These are phyloP conservation scores for Hirtodrosophila trivittata DNA, from an alignment of 2,888 invertebrate species.

Conservation along the genomic window DNA sequence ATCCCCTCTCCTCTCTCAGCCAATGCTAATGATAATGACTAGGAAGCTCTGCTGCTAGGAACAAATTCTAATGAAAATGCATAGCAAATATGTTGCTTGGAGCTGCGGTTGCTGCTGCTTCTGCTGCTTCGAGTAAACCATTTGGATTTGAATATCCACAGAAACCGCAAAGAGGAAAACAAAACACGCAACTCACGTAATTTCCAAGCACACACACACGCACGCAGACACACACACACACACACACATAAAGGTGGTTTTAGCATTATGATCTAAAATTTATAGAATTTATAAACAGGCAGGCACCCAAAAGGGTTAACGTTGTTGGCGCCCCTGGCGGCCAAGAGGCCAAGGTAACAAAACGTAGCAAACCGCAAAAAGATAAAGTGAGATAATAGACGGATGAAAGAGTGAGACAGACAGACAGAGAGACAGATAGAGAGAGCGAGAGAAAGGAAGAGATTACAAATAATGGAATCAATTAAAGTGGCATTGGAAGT, in stretches of 20 bases:
- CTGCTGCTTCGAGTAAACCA: constrained; percentile 28
- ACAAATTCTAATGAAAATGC: constrained; percentile 69
- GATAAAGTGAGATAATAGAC: constrained; percentile 10
- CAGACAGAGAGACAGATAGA: not conserved
- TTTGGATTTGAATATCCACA: constrained; percentile 21
- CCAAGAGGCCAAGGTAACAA: constrained; percentile 36
- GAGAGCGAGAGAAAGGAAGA: not conserved
- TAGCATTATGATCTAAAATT: constrained; percentile 75
- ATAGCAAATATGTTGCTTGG: constrained; percentile 63
- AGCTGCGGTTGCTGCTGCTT: constrained; percentile 3
- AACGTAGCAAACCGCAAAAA: constrained; percentile 3
- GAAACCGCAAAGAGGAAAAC: constrained; percentile 40
- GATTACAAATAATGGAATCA: constrained; percentile 36
- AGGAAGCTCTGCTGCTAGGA: constrained; percentile 28
- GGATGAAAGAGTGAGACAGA: not conserved
- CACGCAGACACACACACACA: constrained; percentile 14
- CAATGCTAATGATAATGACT: constrained; percentile 58
- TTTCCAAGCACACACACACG: constrained; percentile 34
- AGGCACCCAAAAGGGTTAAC: constrained; percentile 61
- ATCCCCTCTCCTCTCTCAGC: constrained; percentile 13
- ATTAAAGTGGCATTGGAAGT: constrained; percentile 47
- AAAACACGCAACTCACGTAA: constrained; percentile 48
- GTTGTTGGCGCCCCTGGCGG: constrained; percentile 41
- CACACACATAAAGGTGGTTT: constrained; percentile 21
- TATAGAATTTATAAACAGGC: constrained; percentile 74